Evolutionary conservation across 37 sponge, comb jelly and placozoan species (phyloP), one percentile per base, ranked within the genome.

Genomic region (Axinella damicornis): DNA sequence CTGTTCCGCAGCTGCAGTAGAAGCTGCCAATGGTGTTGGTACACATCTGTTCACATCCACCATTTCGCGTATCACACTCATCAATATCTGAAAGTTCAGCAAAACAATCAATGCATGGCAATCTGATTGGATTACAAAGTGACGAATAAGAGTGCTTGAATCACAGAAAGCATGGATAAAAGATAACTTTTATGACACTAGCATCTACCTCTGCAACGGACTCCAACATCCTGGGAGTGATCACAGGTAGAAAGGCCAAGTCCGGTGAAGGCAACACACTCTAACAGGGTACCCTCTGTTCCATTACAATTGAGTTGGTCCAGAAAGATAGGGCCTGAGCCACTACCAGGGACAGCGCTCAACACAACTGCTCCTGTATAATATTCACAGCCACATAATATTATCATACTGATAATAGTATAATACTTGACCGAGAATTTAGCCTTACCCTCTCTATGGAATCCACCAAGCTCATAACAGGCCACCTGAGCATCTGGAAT

Each of bases 301-400:
- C 76, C 27, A 25, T 33, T 31, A 24, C 84, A 83, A 36, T 73
- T 36, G 14, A 71, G 73, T 9, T 56, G 16, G 13, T 71, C 83
- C 52, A 82, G 34, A 60, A 60, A 73, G 30, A 83, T 72, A n/a
- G 84, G 71, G 24, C 70, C 59, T 28, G 75, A 35, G 2, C 75
- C 25, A 28, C 1, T 66, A 66, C 30, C 1, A 66, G 4, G 25
- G 9, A 4, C 9, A 46, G 46, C 9, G 46, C 6, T 4, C 46
- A 46, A 46, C 6, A 9, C 6, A 12, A 46, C 46, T 46, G 46
- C 46, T 12, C 46, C 46, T 46, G 46, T 46, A 4, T 12, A 46
- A 9, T 46, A 46, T 46, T 12, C 4, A 46, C 4, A 46, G 9
- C 9, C 46, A 46, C 6, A 12, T 46, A 46, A 46, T 12, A 12